These are phyloP conservation scores for Drosophila saltans DNA, from an alignment of 1,140 invertebrate species.

Conservation along the genomic window DNA sequence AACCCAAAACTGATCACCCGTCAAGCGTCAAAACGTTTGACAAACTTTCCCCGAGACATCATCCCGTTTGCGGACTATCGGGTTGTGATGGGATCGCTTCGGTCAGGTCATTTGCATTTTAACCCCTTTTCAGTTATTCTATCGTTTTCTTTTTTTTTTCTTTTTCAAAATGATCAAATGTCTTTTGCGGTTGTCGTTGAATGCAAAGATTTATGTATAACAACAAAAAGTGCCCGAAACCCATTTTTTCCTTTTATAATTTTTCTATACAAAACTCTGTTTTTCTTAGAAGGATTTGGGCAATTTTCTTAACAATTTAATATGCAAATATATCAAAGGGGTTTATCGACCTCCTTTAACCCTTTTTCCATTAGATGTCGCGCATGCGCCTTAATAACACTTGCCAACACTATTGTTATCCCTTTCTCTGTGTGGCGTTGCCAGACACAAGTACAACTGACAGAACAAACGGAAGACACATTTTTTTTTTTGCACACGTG, in stretches of 20 bases:
- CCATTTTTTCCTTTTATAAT: conserved; percentile 35
- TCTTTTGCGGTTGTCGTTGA: conserved; percentile 42
- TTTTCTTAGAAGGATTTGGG: conserved; percentile 25
- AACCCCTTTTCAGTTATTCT: conserved; percentile 39
- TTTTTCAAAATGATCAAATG: conserved; percentile 18
- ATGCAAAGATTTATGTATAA: conserved; percentile 34
- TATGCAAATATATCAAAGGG: conserved; percentile 58
- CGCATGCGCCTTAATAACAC: conserved; percentile 3
- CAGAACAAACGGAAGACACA: background rate
- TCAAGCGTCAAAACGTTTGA: conserved; percentile 65
- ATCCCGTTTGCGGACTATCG: conserved; percentile 29
- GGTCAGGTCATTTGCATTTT: conserved; percentile 53
- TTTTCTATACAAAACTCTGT: conserved; percentile 32
- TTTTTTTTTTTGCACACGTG: background rate
- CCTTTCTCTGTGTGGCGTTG: background rate
- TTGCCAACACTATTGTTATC: background rate
- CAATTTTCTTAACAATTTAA: conserved; percentile 75
- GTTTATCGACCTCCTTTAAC: conserved; percentile 30
- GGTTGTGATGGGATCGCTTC: conserved; percentile 5
- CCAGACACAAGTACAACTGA: background rate
- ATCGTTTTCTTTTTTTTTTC: background rate
- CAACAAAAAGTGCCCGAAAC: conserved; percentile 15
- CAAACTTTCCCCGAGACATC: conserved; percentile 45
- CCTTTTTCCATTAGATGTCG: conserved; percentile 20
- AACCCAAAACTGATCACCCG: conserved; percentile 50